Base-by-base conservation (phyloP, 1,140 invertebrate genomes). In the Choristoneura fumiferana region DNA sequence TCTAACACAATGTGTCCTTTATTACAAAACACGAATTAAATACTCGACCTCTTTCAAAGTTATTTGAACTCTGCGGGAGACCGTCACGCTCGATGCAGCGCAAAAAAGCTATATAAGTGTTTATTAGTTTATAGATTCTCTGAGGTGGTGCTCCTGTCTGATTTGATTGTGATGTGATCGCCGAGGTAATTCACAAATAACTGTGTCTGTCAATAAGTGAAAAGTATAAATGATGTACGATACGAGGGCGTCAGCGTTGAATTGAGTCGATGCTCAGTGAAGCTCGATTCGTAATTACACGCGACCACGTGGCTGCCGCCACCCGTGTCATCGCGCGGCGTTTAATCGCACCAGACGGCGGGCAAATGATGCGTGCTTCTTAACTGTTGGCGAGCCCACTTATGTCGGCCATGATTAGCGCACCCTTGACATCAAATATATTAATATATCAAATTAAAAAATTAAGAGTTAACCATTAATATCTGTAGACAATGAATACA, bases 1-100 rank as follows among this genome's bases (percentile, higher is more conserved):
- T 87, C 74, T 87, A 84, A 81, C 67, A 78, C 73, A 78, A 76
- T 77, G 68, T 87, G 81, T 84, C 81, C 77, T 84, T 82, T 82
- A 82, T 82, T 84, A 82, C 78, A 84, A 79, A 78, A 75, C 69
- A 67, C 64, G 78, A 75, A 79, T 85, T 78, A 78, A 79, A 83
- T 71, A 73, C 81, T 76, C 73, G 74, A 76, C 69, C 74, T 73
- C 70, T 67, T 79, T 77, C 71, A 54, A 74, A 76, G 72, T 79
- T 79, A 80, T 81, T 79, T 66, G 69, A 75, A 67, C 75, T 45
- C 80, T 39, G 71, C 81, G 73, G 80, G 80, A 76, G 75, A 71
- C 67, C 81, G 65, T 72, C 63, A 71, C 71, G 67, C 75, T 69
- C 73, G 62, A 53, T 72, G 58, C 65, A 63, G 62, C 62, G 57